phyloP scores from a whole-genome alignment of 2,797 vertebrate genomes.

The Poecile montanus region DNA sequence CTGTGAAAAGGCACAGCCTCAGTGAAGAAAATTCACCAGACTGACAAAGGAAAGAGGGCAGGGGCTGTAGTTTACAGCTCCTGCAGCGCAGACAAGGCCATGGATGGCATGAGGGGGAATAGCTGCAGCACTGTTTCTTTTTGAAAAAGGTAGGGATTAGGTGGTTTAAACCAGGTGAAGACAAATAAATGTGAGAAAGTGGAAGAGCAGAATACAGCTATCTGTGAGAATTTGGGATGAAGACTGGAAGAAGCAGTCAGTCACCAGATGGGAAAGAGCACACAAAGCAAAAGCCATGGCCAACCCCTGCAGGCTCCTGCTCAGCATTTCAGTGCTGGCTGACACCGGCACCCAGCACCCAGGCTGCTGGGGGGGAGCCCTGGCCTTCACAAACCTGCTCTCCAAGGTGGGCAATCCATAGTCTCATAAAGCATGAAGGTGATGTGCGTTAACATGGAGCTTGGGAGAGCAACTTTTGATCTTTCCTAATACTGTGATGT shows the following conservation, averaged over 20 bases:
- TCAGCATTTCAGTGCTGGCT: not conserved
- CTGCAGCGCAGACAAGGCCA: no score
- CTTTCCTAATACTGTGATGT: not conserved
- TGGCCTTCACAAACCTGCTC: not conserved
- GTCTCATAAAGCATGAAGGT: not conserved
- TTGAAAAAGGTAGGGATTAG: not conserved
- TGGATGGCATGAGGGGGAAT: not conserved
- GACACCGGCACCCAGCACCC: accelerated
- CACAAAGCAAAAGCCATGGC: not conserved
- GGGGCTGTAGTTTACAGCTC: not conserved
- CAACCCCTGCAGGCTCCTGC: not conserved
- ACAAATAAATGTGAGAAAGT: not conserved
- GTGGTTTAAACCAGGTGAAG: not conserved
- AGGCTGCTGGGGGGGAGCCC: not conserved
- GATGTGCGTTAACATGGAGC: accelerated
- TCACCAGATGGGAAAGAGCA: not conserved
- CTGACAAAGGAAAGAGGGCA: not conserved
- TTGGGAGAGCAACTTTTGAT: not conserved
- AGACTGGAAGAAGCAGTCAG: not conserved
- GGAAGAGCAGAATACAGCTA: not conserved
- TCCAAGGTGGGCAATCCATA: not conserved
- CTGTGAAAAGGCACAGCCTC: not conserved
- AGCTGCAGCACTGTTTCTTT: not conserved
- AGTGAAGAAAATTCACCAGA: not conserved
- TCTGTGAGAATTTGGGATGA: not conserved